Evolutionary conservation across 1,140 invertebrate species (phyloP).

Genomic region (Protaetia brevitarsis): DNA sequence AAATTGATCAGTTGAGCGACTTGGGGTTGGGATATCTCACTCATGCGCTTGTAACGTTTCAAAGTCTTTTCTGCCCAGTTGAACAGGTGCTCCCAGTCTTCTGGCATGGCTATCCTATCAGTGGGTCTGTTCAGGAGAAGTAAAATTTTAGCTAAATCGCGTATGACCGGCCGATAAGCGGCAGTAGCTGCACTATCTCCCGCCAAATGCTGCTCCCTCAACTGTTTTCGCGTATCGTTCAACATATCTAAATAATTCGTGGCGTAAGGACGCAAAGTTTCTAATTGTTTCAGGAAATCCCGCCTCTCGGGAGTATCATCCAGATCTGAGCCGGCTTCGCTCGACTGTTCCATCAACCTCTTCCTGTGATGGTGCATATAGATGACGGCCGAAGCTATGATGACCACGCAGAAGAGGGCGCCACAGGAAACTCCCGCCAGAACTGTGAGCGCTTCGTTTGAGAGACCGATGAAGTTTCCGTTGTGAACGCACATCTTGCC

Average conservation of each 20-base stretch:
- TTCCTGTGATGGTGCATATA: conserved; percentile 56
- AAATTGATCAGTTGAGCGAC: conserved; percentile 66
- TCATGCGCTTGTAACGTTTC: conserved; percentile 66
- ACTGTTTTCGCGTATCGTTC: conserved; percentile 70
- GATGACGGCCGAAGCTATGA: conserved; percentile 59
- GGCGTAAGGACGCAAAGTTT: conserved; percentile 64
- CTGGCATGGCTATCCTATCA: conserved; percentile 64
- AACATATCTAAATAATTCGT: conserved; percentile 71
- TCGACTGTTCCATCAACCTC: conserved; percentile 48
- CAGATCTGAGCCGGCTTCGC: conserved; percentile 45
- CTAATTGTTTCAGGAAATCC: conserved; percentile 66
- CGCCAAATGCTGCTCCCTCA: conserved; percentile 64
- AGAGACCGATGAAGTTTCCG: conserved; percentile 58
- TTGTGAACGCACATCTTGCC: conserved; percentile 59
- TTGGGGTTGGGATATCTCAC: conserved; percentile 50
- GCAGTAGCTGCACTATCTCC: conserved; percentile 67
- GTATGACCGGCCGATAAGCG: conserved; percentile 67
- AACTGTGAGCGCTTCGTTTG: conserved; percentile 60
- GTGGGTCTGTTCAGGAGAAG: conserved; percentile 66
- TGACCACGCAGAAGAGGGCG: conserved; percentile 60
- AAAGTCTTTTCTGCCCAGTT: conserved; percentile 72
- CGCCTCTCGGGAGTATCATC: conserved; percentile 55
- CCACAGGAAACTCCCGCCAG: conserved; percentile 60
- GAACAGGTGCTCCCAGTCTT: conserved; percentile 72
- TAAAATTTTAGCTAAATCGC: conserved; percentile 71